Conservation (phyloP, 2,888 invertebrate species). For the Stenoptilia bipunctidactyla region DNA sequence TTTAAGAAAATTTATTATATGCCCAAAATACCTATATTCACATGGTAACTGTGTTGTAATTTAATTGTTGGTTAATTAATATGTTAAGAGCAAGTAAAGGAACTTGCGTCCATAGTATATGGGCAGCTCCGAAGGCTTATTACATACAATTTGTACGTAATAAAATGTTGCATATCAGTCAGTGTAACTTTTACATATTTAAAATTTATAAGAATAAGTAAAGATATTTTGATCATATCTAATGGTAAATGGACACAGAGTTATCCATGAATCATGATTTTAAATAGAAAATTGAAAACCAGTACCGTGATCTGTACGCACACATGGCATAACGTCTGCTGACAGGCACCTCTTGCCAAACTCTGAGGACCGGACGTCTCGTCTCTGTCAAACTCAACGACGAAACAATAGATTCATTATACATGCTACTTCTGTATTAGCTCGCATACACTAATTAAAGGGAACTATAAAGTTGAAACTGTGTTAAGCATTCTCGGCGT, state of each 20-base stretch:
- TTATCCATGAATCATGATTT: not conserved
- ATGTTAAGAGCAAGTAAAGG: no score
- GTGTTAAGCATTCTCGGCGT: no score
- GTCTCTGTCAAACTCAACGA: slow-evolving; percentile 46
- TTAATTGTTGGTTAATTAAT: no score
- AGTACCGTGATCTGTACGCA: slow-evolving; percentile 26
- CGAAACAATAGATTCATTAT: slow-evolving; percentile 47
- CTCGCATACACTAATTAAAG: not conserved
- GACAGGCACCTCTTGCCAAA: slow-evolving; percentile 58
- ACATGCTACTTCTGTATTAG: not conserved
- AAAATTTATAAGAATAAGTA: not conserved
- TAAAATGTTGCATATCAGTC: not conserved
- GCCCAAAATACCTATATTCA: no score
- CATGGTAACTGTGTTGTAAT: no score
- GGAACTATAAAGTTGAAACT: not conserved
- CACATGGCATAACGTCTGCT: slow-evolving; percentile 29
- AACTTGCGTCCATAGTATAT: no score
- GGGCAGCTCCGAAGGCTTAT: no score
- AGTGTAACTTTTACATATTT: not conserved
- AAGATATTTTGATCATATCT: not conserved
- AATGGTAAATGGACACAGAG: not conserved
- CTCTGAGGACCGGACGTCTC: slow-evolving; percentile 51
- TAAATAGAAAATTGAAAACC: not conserved
- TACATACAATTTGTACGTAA: not conserved
- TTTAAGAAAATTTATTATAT: no score